These are phyloP conservation scores for Ormyrus nitidulus DNA, from an alignment of 2,888 invertebrate species.

Conservation along the genomic window DNA sequence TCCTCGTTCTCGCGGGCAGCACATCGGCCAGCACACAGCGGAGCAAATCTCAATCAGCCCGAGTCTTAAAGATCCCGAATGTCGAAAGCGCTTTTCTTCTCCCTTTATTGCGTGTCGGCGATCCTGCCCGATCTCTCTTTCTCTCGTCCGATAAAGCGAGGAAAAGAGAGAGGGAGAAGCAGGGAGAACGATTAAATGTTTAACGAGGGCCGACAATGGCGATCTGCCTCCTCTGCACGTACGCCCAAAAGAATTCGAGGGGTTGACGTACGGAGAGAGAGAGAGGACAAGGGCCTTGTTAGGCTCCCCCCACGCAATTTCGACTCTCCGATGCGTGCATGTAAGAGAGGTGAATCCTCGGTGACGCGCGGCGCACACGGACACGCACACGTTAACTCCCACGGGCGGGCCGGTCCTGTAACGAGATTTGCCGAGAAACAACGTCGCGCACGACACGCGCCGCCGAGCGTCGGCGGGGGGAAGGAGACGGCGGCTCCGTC, in stretches of 20 bases:
- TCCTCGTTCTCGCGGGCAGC: not conserved
- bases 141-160: conserved; percentile 8
- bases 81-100: conserved; percentile 21
- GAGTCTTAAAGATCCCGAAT: conserved; percentile 23
- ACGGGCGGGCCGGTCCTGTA: not conserved
- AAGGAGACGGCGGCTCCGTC: not conserved
- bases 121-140: not conserved
- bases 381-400: conserved; percentile 14
- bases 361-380: conserved; percentile 19
- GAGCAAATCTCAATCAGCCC: conserved; percentile 32
- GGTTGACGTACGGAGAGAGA: not conserved
- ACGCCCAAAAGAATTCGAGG: not conserved
- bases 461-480: too few relatives aligned
- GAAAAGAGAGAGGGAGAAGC: not conserved
- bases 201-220: conserved; percentile 46
- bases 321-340: conserved; percentile 17
- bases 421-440: conserved; percentile 37
- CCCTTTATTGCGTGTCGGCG: not conserved
- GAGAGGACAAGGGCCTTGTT: conserved; percentile 11
- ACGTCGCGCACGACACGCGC: not conserved
- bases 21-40: not conserved
- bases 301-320: conserved; percentile 33
- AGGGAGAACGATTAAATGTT: conserved; percentile 50
- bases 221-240: not conserved
- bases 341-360: conserved; percentile 23